Conservation (phyloP, 2,797 vertebrate genomes). For the Anguilla marmorata region DNA sequence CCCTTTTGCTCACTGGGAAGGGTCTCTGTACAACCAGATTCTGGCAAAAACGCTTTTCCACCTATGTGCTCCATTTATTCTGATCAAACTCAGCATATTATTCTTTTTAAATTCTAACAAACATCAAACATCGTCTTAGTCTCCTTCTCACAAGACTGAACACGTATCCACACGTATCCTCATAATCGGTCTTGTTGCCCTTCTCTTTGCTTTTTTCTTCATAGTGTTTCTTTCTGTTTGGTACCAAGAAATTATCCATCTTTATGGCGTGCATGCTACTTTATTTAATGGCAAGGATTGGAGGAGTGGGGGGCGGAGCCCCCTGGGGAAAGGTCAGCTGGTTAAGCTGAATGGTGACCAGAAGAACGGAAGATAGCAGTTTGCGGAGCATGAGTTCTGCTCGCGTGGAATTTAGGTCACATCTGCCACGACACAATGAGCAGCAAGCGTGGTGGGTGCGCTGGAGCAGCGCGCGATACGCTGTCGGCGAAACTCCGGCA, state of each 20-base stretch:
- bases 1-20: no score
- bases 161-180: no score
- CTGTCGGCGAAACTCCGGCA: not conserved
- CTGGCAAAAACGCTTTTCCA: no score
- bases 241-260: not conserved
- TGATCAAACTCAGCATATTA: no score
- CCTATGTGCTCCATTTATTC: no score
- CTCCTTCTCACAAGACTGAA: no score
- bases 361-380: not conserved
- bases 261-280: not conserved
- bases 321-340: not conserved
- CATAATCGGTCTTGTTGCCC: not conserved
- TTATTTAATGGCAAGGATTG: not conserved
- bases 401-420: not conserved
- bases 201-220: not conserved
- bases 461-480: not conserved
- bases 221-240: not conserved
- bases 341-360: not conserved
- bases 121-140: no score
- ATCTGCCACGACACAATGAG: not conserved
- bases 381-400: not conserved
- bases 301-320: not conserved
- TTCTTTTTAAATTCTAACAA: no score
- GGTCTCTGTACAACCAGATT: no score
- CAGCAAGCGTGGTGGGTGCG: not conserved